phyloP scores from a whole-genome alignment of 2,888 invertebrate species.

The Minunthozetes semirufus region DNA sequence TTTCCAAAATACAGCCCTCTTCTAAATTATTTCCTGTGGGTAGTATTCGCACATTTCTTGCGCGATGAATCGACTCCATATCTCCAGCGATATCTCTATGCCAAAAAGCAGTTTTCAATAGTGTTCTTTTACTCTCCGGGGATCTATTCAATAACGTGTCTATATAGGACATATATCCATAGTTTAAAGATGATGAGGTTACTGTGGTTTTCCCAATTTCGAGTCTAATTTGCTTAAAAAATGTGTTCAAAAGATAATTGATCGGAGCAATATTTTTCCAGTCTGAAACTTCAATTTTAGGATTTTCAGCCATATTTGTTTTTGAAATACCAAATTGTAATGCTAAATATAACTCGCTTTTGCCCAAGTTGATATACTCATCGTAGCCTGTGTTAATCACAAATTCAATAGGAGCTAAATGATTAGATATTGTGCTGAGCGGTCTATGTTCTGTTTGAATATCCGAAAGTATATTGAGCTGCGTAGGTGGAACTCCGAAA shows the following conservation, averaged over 20 bases:
- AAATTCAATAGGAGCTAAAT: background rate
- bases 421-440: background rate
- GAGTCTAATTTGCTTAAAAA: background rate
- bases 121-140: background rate
- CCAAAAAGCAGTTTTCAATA: background rate
- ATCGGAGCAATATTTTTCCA: background rate
- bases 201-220: background rate
- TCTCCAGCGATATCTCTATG: background rate
- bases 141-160: background rate
- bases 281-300: background rate
- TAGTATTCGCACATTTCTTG: background rate
- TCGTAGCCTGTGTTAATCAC: background rate
- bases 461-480: background rate
- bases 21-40: background rate
- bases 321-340: background rate
- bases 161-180: background rate
- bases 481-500: background rate
- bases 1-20: conserved; percentile 5
- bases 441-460: background rate
- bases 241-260: background rate
- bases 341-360: background rate
- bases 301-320: background rate
- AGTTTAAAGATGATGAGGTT: background rate
- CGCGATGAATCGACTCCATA: background rate
- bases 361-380: background rate